Conservation (phyloP, 2,888 invertebrate species). For the Acleris sparsana region DNA sequence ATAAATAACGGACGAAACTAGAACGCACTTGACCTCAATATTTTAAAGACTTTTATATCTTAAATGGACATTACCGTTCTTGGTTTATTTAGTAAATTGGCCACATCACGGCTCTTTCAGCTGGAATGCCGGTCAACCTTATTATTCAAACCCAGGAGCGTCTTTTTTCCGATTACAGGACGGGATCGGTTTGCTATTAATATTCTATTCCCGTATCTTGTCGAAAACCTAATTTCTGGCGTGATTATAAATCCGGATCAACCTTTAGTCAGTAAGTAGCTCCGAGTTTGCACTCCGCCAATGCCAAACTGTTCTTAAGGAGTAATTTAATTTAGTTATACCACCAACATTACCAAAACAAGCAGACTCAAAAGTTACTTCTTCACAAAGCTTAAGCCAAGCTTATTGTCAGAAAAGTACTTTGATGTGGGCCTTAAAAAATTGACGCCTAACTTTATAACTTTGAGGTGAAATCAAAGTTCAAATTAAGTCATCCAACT, state of each 20-base stretch:
- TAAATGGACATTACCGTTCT: too few relatives aligned
- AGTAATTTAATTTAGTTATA: neutral
- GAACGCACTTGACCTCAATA: too few relatives aligned
- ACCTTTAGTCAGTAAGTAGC: neutral
- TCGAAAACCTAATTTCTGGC: conserved; percentile 19
- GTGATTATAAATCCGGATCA: conserved; percentile 20
- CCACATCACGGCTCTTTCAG: too few relatives aligned
- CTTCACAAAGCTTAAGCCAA: neutral
- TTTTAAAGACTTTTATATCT: too few relatives aligned
- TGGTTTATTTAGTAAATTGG: too few relatives aligned
- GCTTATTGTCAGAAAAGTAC: conserved; percentile 1
- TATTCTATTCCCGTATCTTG: conserved; percentile 28
- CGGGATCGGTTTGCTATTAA: conserved; percentile 23
- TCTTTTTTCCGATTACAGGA: conserved; percentile 23
- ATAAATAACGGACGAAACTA: too few relatives aligned
- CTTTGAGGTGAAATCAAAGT: conserved; percentile 56
- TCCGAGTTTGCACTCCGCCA: too few relatives aligned
- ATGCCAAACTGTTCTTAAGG: too few relatives aligned
- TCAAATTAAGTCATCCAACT: conserved; percentile 69
- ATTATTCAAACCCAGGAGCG: conserved; percentile 13
- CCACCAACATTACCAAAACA: neutral
- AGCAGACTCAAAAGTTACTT: neutral
- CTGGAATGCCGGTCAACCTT: neutral
- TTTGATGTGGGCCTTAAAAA: conserved; percentile 12
- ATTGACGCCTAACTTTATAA: conserved; percentile 3